phyloP scores from a whole-genome alignment of 2,888 invertebrate genomes.

The Ctena decussata region DNA sequence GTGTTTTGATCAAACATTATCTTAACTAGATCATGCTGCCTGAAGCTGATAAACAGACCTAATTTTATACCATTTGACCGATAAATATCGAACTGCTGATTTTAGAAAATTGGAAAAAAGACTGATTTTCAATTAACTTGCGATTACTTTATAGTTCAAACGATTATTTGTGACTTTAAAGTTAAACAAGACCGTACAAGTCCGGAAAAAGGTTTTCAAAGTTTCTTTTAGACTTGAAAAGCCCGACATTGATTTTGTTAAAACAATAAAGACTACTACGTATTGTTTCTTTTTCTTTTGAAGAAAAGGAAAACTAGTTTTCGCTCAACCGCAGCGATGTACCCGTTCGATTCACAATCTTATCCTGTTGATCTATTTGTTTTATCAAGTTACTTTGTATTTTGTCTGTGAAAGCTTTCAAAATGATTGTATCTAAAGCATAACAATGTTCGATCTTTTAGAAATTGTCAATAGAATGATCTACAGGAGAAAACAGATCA shows the following conservation, averaged over 20 bases:
- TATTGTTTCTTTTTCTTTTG: not conserved
- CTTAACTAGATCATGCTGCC: no score
- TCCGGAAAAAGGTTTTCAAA: not conserved
- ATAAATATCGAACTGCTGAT: no score
- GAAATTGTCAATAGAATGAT: not conserved
- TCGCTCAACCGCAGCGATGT: not conserved
- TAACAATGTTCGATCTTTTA: constrained; percentile 7
- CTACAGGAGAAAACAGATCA: not conserved
- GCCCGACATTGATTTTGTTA: not conserved
- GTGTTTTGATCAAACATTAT: no score
- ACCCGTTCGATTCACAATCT: not conserved
- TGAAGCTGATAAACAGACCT: no score
- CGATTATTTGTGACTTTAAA: no score
- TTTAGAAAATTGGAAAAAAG: no score
- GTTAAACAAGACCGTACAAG: no score
- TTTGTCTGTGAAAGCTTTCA: not conserved
- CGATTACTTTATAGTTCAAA: no score
- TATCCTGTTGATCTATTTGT: constrained; percentile 3
- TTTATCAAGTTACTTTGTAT: not conserved
- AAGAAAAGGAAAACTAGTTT: not conserved
- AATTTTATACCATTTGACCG: no score
- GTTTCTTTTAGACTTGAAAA: not conserved
- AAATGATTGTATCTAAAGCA: not conserved
- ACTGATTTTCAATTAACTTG: no score
- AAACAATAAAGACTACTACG: not conserved